Percentiles rank a stretch among this genome's conserved stretches.
Evolutionary conservation across 2,113 vertebrate species (phyloP).

Genomic region (Stigmatopora argus): DNA sequence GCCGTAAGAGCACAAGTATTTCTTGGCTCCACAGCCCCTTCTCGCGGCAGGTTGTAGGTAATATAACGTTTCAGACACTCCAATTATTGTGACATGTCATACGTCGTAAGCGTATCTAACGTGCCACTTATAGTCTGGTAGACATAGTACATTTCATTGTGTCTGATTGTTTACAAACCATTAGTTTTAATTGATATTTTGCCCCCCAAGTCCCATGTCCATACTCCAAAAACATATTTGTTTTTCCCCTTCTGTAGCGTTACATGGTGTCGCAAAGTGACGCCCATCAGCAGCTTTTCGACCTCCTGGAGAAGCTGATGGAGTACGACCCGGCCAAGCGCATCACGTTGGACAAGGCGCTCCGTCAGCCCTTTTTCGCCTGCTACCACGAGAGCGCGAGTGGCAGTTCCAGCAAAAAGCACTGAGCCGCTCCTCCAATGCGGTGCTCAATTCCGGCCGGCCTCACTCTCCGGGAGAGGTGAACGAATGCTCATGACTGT

Average conservation of each 20-base stretch:
- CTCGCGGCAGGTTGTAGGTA: background rate
- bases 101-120: background rate
- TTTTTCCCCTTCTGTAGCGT: slow-evolving; percentile 64
- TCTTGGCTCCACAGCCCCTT: too few species aligned
- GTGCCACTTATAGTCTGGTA: background rate
- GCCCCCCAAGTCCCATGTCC: background rate
- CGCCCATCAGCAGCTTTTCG: slow-evolving; percentile 85
- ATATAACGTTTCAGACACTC: too few species aligned
- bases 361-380: slow-evolving; percentile 85
- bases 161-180: too few species aligned
- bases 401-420: slow-evolving; percentile 34
- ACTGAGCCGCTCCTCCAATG: slow-evolving; percentile 21
- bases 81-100: background rate
- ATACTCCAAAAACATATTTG: background rate
- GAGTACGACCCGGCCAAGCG: slow-evolving; percentile 86
- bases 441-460: slow-evolving; percentile 8
- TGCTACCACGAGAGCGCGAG: slow-evolving; percentile 61
- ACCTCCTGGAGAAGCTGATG: slow-evolving; percentile 89
- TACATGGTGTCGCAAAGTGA: slow-evolving; percentile 83
- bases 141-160: too few species aligned
- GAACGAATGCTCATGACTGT: slow-evolving; percentile 72
- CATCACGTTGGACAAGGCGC: slow-evolving; percentile 86
- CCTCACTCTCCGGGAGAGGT: slow-evolving; percentile 76
- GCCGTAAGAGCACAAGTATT: too few species aligned
- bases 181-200: too few species aligned